These are phyloP conservation scores for Aproaerema taeniolella DNA, from an alignment of 2,888 invertebrate genomes.

Conservation along the genomic window DNA sequence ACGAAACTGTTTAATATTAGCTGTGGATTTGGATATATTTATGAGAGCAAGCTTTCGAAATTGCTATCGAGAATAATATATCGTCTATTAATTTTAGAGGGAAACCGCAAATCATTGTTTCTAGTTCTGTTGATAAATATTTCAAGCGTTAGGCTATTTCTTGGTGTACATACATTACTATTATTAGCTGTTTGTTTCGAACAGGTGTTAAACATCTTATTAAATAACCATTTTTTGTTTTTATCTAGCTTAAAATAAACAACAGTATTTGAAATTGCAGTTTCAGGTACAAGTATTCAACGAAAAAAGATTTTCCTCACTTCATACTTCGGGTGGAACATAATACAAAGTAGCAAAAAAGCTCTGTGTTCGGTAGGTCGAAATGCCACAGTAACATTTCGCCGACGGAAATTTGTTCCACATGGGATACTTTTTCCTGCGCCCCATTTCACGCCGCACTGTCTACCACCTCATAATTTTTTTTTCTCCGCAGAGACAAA, in stretches of 20 bases:
- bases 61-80: neutral
- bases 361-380: constrained; percentile 30
- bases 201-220: no score
- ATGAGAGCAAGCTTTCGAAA: constrained; percentile 8
- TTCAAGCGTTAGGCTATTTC: no score
- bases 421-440: constrained; percentile 44
- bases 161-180: no score
- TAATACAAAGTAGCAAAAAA: constrained; percentile 22
- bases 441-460: constrained; percentile 40
- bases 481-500: constrained; percentile 8
- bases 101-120: neutral
- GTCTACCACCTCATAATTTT: constrained; percentile 23
- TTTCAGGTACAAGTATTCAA: no score
- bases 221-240: no score
- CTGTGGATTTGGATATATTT: constrained; percentile 16
- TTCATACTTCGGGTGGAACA: no score
- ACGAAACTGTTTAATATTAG: constrained; percentile 6
- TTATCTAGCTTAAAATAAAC: no score
- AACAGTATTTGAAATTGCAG: no score
- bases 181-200: no score
- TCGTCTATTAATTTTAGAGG: neutral
- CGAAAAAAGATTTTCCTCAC: no score
- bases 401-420: constrained; percentile 43
- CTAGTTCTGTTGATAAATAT: no score
- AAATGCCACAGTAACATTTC: constrained; percentile 68